Percentiles rank a stretch among this genome's conserved stretches.
Evolutionary conservation across 2,797 vertebrate species (phyloP).

Genomic region (Corythornis leucogaster): DNA sequence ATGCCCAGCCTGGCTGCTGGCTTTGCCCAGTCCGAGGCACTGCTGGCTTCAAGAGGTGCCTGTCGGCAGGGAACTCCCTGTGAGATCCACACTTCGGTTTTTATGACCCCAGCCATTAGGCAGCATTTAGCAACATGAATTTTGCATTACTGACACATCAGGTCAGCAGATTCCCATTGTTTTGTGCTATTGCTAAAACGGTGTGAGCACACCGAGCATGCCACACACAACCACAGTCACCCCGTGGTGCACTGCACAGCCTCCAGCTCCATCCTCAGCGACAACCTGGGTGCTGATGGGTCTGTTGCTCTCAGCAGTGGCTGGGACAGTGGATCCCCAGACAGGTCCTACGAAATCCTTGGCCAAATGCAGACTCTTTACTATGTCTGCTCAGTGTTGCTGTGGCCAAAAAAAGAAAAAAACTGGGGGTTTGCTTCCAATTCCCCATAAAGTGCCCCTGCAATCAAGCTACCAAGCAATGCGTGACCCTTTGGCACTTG

Average conservation of each 20-base stretch:
- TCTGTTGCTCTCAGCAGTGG: neutral
- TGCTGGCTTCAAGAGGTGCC: neutral
- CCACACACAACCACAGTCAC: neutral
- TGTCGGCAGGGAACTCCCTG: neutral
- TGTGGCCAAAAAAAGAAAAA: neutral
- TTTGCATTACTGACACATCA: neutral
- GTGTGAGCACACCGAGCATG: neutral
- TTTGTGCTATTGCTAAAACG: neutral
- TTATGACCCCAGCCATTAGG: neutral
- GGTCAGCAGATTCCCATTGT: neutral
- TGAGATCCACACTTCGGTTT: fast-evolving
- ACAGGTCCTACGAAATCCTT: neutral
- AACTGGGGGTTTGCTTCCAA: neutral
- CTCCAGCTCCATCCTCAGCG: neutral
- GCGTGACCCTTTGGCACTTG: neutral
- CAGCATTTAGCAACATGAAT: neutral
- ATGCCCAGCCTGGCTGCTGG: fast-evolving
- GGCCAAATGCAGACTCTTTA: neutral
- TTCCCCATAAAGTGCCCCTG: neutral
- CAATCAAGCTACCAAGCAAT: neutral
- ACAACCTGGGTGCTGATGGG: fast-evolving
- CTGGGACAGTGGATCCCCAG: neutral
- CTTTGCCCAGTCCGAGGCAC: neutral
- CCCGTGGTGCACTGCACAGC: fast-evolving
- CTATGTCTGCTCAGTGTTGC: neutral